Evolutionary conservation across 2,888 invertebrate species (phyloP).

Genomic region (Smittia aterrima): DNA sequence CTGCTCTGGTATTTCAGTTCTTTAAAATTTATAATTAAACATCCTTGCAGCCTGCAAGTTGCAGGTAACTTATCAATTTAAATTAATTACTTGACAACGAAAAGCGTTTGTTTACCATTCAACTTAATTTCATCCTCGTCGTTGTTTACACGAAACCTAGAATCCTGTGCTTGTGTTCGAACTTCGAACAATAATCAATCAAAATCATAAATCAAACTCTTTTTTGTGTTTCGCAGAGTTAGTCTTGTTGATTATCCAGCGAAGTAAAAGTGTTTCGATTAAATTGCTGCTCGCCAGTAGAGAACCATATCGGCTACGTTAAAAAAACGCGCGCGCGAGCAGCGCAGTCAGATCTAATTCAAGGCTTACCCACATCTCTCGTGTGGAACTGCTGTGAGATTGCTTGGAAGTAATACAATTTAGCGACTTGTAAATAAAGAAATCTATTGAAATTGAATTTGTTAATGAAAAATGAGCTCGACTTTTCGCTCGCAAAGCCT

Average conservation of each 20-base stretch:
- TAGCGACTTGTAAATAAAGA: constrained; percentile 28
- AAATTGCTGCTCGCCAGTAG: not conserved
- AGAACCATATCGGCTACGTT: not conserved
- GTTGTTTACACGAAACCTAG: not conserved
- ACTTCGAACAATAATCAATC: not conserved
- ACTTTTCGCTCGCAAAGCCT: constrained; percentile 18
- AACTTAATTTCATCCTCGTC: no score
- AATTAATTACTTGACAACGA: constrained; percentile 25
- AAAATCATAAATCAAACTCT: constrained; percentile 3
- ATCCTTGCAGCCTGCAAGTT: no score
- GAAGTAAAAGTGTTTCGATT: constrained; percentile 13
- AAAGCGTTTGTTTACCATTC: not conserved
- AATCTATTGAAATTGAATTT: constrained; percentile 35
- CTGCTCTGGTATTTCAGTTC: not conserved
- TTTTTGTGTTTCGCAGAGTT: not conserved
- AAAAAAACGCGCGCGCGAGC: not conserved
- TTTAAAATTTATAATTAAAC: constrained; percentile 15
- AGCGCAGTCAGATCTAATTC: constrained; percentile 29
- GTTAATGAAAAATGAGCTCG: constrained; percentile 34
- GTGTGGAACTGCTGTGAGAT: not conserved
- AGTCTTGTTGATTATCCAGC: not conserved
- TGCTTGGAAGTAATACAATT: constrained; percentile 23
- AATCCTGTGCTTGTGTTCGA: not conserved
- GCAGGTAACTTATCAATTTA: constrained; percentile 20
- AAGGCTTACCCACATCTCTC: constrained; percentile 29